phyloP scores from a whole-genome alignment of 2,888 invertebrate species.

The Pharmacophagus antenor region DNA sequence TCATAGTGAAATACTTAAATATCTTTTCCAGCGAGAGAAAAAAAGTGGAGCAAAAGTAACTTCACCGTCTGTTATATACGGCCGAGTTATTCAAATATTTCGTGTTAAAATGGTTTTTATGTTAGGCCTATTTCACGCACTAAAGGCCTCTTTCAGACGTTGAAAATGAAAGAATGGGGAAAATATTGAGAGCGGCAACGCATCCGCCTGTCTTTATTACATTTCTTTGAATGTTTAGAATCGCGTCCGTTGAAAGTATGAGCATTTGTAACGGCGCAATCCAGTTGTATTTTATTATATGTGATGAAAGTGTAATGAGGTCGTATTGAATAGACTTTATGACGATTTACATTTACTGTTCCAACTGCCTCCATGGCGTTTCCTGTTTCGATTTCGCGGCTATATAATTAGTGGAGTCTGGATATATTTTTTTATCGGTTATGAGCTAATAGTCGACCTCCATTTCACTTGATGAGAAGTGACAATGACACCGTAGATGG shows the following conservation, averaged over 20 bases:
- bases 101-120: conserved; percentile 30
- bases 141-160: conserved; percentile 30
- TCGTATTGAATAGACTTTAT: conserved; percentile 1
- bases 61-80: conserved; percentile 22
- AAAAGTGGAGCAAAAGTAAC: conserved; percentile 30
- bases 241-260: conserved; percentile 25
- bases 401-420: too few relatives aligned
- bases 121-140: conserved; percentile 31
- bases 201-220: conserved; percentile 30
- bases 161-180: conserved; percentile 29
- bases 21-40: conserved; percentile 9
- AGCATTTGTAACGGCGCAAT: conserved; percentile 15
- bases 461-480: too few relatives aligned
- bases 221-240: conserved; percentile 31
- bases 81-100: conserved; percentile 31
- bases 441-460: too few relatives aligned
- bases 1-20: conserved; percentile 27
- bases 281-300: conserved; percentile 20
- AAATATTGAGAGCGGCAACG: conserved; percentile 30
- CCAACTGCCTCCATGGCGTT: too few relatives aligned
- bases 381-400: too few relatives aligned
- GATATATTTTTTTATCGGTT: too few relatives aligned
- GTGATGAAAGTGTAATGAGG: conserved; percentile 12
- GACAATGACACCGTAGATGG: too few relatives aligned
- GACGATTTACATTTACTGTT: conserved; percentile 2